Base-by-base conservation (phyloP, 2,797 vertebrate species). In the Oryzias sinensis region DNA sequence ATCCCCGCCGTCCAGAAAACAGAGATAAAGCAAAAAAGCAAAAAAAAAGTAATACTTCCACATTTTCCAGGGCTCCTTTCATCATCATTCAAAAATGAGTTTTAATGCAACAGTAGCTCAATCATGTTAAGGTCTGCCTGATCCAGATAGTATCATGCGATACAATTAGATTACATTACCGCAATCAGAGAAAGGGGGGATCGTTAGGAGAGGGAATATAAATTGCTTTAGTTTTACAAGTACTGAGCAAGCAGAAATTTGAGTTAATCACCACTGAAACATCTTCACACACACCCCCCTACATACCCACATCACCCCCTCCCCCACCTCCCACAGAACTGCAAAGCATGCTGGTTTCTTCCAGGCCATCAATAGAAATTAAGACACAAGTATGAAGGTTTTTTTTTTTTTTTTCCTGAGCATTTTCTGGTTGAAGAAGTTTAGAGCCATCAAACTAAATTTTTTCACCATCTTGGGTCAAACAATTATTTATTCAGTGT, bases 121-220 rank as follows among this genome's bases (percentile, higher is more conserved):
- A 98, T 99, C 96, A 98, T 93, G 96, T 95, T 93, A 95, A 95
- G 93, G 94, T 95, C 95, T 94, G 96, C 94, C 96, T 96, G 95
- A 97, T 97, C 95, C 95, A 95, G 97, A 98, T 98, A 96, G 93
- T 96, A 99, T 98, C 97, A 98, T 99, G n/a, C n/a, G n/a, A n/a
- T 97, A 98, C 97, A 98, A 99, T 99, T 98, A 99, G 97, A 99
- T 99, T 98, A 98, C 97, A 97, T 96, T 97, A 97, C 94, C 92
- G 96, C 96, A 99, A 99, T 99, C 97, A 98, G 95, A 91, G 94
- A 95, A 94, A 94, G 93, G 93, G 86, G 75, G 95, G 93, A 96
- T 98, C 96, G 95, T 98, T 98, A 98, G 96, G 95, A 96, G 95
- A 97, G 96, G 95, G 95, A 96, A 98, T 98, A 97, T 98, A 98